phyloP scores from a whole-genome alignment of 2,888 invertebrate species.

The Brenthis ino region DNA sequence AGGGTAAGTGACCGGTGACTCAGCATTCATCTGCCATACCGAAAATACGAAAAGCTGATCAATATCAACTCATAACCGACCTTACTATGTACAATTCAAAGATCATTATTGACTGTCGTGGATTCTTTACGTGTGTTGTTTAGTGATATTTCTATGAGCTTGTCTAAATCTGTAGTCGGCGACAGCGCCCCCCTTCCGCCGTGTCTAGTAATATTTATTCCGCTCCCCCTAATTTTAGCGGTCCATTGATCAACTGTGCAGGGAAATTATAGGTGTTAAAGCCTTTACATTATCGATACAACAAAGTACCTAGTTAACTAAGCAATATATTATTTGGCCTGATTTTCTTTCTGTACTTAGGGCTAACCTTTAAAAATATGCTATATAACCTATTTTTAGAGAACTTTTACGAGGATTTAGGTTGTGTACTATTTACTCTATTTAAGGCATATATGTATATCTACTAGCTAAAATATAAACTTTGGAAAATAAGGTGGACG shows the following conservation, averaged over 20 bases:
- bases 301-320: no score
- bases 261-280: not conserved
- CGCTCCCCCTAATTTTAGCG: slow-evolving; percentile 57
- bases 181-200: slow-evolving; percentile 47
- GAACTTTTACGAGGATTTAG: no score
- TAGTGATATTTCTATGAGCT: slow-evolving; percentile 30
- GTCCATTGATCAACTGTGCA: slow-evolving; percentile 56
- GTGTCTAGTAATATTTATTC: slow-evolving; percentile 59
- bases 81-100: slow-evolving; percentile 24
- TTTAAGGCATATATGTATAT: no score
- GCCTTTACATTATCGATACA: no score
- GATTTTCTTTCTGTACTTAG: no score
- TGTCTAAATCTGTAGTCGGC: slow-evolving; percentile 60
- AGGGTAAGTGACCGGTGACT: slow-evolving; percentile 74
- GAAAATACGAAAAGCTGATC: slow-evolving; percentile 21
- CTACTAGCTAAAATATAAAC: no score
- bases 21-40: slow-evolving; percentile 43
- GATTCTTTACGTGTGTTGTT: slow-evolving; percentile 35
- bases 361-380: no score
- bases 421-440: no score
- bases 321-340: no score
- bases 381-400: no score
- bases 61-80: slow-evolving; percentile 32
- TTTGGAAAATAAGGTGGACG: no score
- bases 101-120: slow-evolving; percentile 19